Percentiles rank a stretch among this genome's conserved stretches.
These are phyloP conservation scores for Nycticebus coucang DNA, from an alignment of 2,113 vertebrate species.

Conservation along the genomic window DNA sequence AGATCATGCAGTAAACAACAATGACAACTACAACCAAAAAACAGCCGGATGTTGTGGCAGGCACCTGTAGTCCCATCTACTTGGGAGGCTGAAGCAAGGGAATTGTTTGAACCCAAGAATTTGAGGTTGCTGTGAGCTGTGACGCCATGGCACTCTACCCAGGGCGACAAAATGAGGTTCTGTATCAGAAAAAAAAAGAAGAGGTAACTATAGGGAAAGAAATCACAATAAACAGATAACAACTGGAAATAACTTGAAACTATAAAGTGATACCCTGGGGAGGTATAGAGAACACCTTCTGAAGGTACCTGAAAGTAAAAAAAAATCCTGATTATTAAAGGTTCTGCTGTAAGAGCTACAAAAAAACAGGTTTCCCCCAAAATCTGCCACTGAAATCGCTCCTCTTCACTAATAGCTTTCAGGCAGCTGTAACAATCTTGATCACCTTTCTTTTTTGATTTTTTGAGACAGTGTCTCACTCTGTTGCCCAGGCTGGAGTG, in stretches of 20 bases:
- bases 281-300: background rate
- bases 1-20: background rate
- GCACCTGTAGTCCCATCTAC: no score
- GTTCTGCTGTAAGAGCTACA: background rate
- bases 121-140: no score
- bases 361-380: background rate
- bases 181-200: background rate
- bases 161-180: no score
- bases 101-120: no score
- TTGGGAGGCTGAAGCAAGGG: no score
- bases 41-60: no score
- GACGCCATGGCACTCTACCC: no score
- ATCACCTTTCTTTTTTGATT: no score
- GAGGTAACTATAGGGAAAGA: background rate
- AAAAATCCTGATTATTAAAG: background rate
- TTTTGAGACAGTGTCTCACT: no score
- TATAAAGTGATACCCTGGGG: background rate
- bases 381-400: background rate
- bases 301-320: background rate
- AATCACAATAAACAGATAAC: background rate
- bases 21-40: no score
- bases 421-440: background rate
- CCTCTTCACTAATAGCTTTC: background rate
- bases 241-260: slow-evolving; percentile 18
- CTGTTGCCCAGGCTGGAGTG: no score